A percentile compares a stretch with the other conserved stretches of the same genome.
These are phyloP conservation scores for Hermaeophaga mercurialis DNA, from an alignment of 2,888 invertebrate species.

Conservation along the genomic window DNA sequence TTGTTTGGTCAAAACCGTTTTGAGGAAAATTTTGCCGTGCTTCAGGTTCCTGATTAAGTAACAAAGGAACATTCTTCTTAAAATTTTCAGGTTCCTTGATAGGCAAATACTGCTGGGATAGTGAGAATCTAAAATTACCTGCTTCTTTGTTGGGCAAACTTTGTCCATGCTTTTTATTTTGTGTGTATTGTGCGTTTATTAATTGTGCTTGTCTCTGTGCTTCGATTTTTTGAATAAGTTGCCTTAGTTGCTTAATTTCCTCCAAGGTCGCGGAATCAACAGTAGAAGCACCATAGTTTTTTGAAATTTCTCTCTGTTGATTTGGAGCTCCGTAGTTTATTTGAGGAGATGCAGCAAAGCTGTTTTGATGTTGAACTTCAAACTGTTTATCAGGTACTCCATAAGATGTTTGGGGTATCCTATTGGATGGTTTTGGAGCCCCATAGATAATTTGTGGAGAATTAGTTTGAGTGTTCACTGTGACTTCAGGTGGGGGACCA, in stretches of 20 bases:
- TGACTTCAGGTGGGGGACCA: conserved; percentile 17
- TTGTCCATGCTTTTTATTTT: conserved; percentile 24
- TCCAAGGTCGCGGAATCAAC: conserved; percentile 16
- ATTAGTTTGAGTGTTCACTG: background rate
- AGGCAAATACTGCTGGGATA: conserved; percentile 33
- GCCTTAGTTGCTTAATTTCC: conserved; percentile 15
- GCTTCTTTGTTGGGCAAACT: conserved; percentile 30
- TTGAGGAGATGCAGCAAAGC: conserved; percentile 5
- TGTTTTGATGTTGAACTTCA: background rate
- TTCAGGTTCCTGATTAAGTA: background rate
- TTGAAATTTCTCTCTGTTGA: background rate
- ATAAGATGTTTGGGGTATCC: conserved; percentile 7
- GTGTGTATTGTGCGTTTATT: background rate
- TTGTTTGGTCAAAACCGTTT: background rate
- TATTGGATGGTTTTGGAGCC: conserved; percentile 4
- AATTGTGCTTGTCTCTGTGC: background rate
- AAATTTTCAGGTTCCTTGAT: conserved; percentile 29
- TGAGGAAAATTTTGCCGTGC: conserved; percentile 1
- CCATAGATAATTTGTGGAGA: background rate
- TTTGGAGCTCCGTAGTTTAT: conserved; percentile 11
- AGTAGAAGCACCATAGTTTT: conserved; percentile 9
- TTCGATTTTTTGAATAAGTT: conserved; percentile 16
- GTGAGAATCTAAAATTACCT: conserved; percentile 23
- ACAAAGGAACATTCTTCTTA: conserved; percentile 9
- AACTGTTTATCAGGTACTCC: conserved; percentile 23